A percentile compares a stretch with the other conserved stretches of the same genome.
Conservation (phyloP, 2,888 invertebrate genomes). For the Sycophila texana region DNA sequence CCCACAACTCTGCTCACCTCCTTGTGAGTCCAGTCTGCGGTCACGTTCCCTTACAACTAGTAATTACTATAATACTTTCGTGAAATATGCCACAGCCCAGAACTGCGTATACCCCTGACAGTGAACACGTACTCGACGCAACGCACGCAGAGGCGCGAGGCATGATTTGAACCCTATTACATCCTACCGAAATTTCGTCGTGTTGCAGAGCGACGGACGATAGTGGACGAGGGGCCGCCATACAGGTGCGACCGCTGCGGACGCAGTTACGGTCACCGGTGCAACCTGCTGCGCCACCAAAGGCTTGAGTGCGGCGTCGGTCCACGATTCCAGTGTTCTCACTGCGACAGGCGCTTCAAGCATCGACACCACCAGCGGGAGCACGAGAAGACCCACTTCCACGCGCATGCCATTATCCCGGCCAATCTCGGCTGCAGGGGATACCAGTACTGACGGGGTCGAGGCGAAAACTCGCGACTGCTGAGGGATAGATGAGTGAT, state of each 20-base stretch:
- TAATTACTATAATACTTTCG: too few relatives aligned
- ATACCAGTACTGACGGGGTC: too few relatives aligned
- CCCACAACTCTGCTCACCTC: too few relatives aligned
- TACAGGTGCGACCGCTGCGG: slow-evolving; percentile 78
- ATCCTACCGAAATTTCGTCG: too few relatives aligned
- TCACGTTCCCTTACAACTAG: too few relatives aligned
- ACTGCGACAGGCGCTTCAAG: slow-evolving; percentile 85
- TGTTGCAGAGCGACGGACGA: neutral
- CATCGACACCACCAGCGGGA: slow-evolving; percentile 79
- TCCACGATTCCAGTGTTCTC: slow-evolving; percentile 80
- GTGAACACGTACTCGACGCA: neutral
- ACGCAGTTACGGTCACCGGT: slow-evolving; percentile 78
- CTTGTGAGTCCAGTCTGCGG: too few relatives aligned
- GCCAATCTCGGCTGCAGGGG: too few relatives aligned
- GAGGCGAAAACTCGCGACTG: too few relatives aligned
- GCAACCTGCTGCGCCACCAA: slow-evolving; percentile 79
- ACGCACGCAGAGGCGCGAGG: neutral
- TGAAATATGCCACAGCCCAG: too few relatives aligned
- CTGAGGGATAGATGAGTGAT: too few relatives aligned
- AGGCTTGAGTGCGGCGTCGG: slow-evolving; percentile 78
- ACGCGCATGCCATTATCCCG: slow-evolving; percentile 52
- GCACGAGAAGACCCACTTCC: slow-evolving; percentile 76
- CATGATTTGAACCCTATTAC: too few relatives aligned
- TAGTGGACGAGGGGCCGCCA: slow-evolving; percentile 14
- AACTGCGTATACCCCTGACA: slow-evolving; percentile 17